Base-by-base conservation (phyloP, 2,113 vertebrate genomes). In the Aspidoscelis tigris region DNA sequence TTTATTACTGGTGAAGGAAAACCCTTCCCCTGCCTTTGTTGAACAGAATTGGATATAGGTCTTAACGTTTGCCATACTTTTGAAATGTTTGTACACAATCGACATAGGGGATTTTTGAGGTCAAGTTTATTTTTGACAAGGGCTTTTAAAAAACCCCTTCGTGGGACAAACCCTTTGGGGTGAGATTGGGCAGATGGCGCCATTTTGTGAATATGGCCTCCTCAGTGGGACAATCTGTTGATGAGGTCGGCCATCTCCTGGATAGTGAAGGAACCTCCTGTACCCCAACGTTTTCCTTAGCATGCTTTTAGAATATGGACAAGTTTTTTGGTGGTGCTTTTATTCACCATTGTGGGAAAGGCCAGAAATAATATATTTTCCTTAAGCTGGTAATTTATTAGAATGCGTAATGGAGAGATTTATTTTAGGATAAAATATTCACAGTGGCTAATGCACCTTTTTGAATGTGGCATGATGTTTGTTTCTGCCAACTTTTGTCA, bases 401-500 rank as follows among this genome's bases (percentile, higher is more conserved):
- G 58, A 65, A 75, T 78, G 58, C 41, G 78, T 50, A 69, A 16
- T 9, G 41, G 55, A 74, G 33, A 83, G 33, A 78, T 74, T 43
- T 24, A 73, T 73, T 90, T 58, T 80, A 76, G 87, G 69, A 74
- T 58, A 0, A 1, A 1, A 69, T 8, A 53, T 73, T 78, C 64
- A 58, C 64, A 26, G 0, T 0, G 66, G 55, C 43, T 58, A 11
- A 3, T 12, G 4, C 11, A 47, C 53, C 7, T 9, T 26, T 44
- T 0, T 0, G 4, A 0, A 44, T 0, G 26, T 0, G 1, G 6
- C 16, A 39, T 9, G 58, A 0, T 3, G 4, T 33, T 78, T 4
- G 79, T 65, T 53, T 76, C 43, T 7, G 3, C 21, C 66, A 12
- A 24, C 5, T 4, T 11, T 66, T 20, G 1, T 47, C 66, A 65